These are phyloP conservation scores for Dipodomys ordii DNA, from an alignment of 2,113 vertebrate species.

Conservation along the genomic window DNA sequence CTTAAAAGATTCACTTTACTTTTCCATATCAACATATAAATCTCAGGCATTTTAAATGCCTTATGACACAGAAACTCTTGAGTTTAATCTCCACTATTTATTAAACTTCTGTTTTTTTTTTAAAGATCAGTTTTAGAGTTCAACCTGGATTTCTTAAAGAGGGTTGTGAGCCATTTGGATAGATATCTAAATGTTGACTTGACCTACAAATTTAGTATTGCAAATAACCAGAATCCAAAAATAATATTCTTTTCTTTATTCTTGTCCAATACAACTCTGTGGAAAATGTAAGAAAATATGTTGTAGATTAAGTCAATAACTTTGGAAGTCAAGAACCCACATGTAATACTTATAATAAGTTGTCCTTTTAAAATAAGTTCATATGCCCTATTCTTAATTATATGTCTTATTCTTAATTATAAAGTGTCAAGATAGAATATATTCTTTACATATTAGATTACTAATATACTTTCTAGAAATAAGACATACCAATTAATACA, in stretches of 20 bases:
- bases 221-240: constrained; percentile 9
- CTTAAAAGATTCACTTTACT: neutral
- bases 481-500: neutral
- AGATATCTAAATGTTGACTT: neutral
- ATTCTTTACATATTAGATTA: neutral
- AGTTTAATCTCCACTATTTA: neutral
- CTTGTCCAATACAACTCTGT: too few species aligned
- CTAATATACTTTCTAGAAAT: neutral
- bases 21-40: neutral
- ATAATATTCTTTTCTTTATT: neutral
- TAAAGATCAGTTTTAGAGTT: constrained; percentile 12
- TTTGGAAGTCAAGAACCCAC: neutral
- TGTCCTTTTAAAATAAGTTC: constrained; percentile 8
- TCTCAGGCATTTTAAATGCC: neutral
- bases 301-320: neutral
- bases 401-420: neutral
- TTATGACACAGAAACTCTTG: neutral
- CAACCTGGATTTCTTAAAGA: neutral
- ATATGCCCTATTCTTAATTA: neutral
- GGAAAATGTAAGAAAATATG: neutral
- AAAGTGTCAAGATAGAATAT: neutral
- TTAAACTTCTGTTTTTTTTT: neutral
- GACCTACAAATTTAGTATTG: neutral
- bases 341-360: neutral
- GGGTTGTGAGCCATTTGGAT: neutral